Conservation (phyloP, 1,140 invertebrate genomes). For the Melanaphis sacchari region DNA sequence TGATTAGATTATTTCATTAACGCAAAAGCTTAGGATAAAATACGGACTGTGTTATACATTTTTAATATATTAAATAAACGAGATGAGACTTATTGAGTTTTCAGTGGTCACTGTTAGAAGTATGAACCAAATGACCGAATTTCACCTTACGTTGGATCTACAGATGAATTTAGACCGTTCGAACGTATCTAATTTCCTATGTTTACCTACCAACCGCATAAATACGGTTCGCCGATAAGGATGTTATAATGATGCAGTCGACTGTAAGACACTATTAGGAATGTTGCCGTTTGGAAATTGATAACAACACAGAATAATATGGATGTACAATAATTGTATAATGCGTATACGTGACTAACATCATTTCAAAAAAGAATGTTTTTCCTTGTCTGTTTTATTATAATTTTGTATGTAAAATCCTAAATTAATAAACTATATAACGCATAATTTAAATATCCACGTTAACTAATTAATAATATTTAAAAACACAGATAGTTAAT, state of each 20-base stretch:
- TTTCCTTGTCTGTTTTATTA: background rate
- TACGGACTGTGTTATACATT: background rate
- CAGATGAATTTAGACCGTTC: background rate
- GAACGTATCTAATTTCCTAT: background rate
- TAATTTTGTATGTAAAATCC: background rate
- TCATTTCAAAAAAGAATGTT: background rate
- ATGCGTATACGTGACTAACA: background rate
- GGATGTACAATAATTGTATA: background rate
- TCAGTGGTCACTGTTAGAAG: background rate
- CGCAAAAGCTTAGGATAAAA: background rate
- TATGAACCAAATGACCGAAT: background rate
- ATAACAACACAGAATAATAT: slow-evolving; percentile 6
- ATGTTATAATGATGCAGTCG: background rate
- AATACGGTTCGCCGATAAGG: background rate
- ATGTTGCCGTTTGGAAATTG: slow-evolving; percentile 2
- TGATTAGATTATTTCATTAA: background rate
- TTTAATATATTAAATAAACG: background rate
- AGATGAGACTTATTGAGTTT: background rate
- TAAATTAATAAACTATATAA: background rate
- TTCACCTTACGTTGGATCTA: background rate
- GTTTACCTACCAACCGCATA: background rate
- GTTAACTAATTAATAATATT: background rate
- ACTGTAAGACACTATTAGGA: background rate
- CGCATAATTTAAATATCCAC: too few species aligned
- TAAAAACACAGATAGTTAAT: background rate